Percentiles rank a stretch among this genome's conserved stretches.
Evolutionary conservation across 64 coral and sea anemone genomes (phyloP).

Genomic region (Pocillopora verrucosa): DNA sequence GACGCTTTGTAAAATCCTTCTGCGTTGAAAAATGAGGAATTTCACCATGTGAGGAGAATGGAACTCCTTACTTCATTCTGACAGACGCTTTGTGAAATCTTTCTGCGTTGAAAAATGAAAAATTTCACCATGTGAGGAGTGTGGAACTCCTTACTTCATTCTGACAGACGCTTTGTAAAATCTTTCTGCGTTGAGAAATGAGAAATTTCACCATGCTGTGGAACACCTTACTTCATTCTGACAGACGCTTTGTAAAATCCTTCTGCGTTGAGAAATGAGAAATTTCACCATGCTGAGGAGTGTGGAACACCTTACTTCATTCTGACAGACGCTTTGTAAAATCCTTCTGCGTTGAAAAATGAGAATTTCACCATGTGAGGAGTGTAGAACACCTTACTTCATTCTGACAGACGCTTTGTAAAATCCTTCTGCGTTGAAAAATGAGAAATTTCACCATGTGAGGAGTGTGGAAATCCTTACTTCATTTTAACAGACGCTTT

Average conservation of each 20-base stretch:
- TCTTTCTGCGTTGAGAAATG: constrained; percentile 51
- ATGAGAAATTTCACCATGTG: not conserved
- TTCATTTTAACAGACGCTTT: constrained; percentile 48
- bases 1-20: constrained; percentile 68
- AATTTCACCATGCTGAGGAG: no score
- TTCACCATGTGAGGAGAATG: no score
- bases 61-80: no score
- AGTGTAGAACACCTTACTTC: no score
- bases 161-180: constrained; percentile 61
- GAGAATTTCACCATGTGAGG: not conserved
- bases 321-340: constrained; percentile 60
- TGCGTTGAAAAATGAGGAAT: constrained; percentile 31
- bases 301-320: no score
- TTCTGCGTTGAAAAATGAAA: constrained; percentile 46
- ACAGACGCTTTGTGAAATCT: constrained; percentile 66
- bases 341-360: constrained; percentile 48
- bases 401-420: constrained; percentile 57
- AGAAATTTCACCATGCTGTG: not conserved
- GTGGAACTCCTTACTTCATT: no score
- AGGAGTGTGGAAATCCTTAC: no score
- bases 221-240: no score
- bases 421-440: constrained; percentile 55
- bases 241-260: constrained; percentile 69
- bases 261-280: constrained; percentile 44
- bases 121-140: no score